Evolutionary conservation across 2,888 invertebrate genomes (phyloP), one percentile per base, ranked within the genome.

Genomic region (Pristionchus exspectatus): DNA sequence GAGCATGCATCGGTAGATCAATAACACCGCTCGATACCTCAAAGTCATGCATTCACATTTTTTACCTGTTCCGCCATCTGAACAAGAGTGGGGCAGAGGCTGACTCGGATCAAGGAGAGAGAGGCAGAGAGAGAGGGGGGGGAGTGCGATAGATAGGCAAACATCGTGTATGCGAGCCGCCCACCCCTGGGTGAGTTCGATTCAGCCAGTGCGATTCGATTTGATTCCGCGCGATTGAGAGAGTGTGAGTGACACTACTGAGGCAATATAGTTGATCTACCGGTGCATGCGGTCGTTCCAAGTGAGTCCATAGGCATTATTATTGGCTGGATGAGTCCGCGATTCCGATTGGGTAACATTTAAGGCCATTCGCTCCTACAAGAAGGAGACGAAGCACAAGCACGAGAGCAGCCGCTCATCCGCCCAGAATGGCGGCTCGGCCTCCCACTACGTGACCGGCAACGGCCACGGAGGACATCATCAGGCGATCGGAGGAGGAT

Each of bases 351-450:
- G 91, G 54, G 89, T 90, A n/a, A 90, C 88, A 97, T 95, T 97
- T 12, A 38, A 97, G 95, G 97, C 97, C 96, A 97, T 97, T 92
- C 97, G 97, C 95, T 94, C 94, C 77, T 97, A 97, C 90, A 92
- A 92, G 89, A 92, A 92, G 90, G 94, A 94, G 91, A 92, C 94
- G 50, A 93, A 94, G 90, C 92, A 93, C 63, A 95, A 95, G 90
- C 94, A 94, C 77, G 94, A 94, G 74, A 90, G 91, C 63, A 92
- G 93, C n/a, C 92, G 92, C 74, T 92, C 89, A 14, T 90, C 91
- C 16, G 81, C 50, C 12, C 14, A 9, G 50, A 87, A 89, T 16
- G 91, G 90, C 33, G 30, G 83, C 38, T 87, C 90, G 30, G 16
- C 83, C 12, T 84, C 87, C 33, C 63, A 81, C 44, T 66, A 38